Base-by-base conservation (phyloP, 2,888 invertebrate species). In the Eretmocerus hayati region DNA sequence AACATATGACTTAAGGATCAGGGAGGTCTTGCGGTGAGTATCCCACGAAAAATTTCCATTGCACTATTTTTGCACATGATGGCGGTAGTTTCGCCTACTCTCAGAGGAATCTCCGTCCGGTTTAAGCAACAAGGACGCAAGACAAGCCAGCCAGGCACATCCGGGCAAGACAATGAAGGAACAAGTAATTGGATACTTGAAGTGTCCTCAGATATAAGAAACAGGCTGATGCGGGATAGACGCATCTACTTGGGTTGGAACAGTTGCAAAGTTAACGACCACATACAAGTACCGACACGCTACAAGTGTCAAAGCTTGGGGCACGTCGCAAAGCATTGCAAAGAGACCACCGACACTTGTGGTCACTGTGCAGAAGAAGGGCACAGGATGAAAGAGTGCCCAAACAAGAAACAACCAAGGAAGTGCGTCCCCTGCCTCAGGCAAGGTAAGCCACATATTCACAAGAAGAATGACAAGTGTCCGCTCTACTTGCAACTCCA, bases 111-210 rank as follows among this genome's bases (percentile, higher is more conserved):
- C n/a, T n/a, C n/a, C n/a, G n/a, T n/a, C n/a, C n/a, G n/a, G n/a
- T n/a, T n/a, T n/a, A n/a, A n/a, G n/a, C n/a, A n/a, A n/a, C n/a
- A n/a, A n/a, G n/a, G n/a, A n/a, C n/a, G n/a, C n/a, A n/a, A n/a
- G n/a, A n/a, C n/a, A n/a, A n/a, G n/a, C n/a, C n/a, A n/a, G n/a
- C n/a, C n/a, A n/a, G n/a, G n/a, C n/a, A n/a, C n/a, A n/a, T n/a
- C n/a, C 37, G 3, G 50, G 45, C 1, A 48, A 38, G 22, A 36
- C 9, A 18, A 20, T 2, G 18, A 20, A 5, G 30, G 21, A 1
- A n/a, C 9, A 4, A 22, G 11, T 3, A 41, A 51, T 31, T 42
- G 46, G 39, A 32, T 54, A 3, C 21, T 36, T 1, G 51, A 48
- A 6, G 46, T 51, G 8, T 11, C 40, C 2, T 35, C 42, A 22